Conservation (phyloP, 1,140 invertebrate species). For the Procambarus virginalis region DNA sequence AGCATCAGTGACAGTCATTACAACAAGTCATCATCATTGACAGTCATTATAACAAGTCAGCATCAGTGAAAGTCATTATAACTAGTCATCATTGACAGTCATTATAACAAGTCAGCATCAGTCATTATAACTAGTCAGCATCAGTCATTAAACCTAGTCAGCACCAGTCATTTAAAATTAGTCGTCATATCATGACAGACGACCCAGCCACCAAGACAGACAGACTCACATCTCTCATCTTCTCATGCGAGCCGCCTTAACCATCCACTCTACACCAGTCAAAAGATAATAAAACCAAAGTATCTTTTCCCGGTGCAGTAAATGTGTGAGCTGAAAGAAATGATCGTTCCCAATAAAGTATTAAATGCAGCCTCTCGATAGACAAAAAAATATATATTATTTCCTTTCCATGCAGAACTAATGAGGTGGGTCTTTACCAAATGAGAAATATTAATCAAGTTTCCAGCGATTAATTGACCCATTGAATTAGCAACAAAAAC, state of each 20-base stretch:
- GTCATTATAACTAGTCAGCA: too few species aligned
- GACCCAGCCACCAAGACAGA: too few species aligned
- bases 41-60: too few species aligned
- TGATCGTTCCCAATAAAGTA: neutral
- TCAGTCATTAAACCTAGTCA: too few species aligned
- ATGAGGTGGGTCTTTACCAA: slow-evolving; percentile 45
- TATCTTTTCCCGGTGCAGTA: neutral
- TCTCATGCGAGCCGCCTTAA: too few species aligned
- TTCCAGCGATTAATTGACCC: slow-evolving; percentile 45
- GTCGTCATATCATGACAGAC: too few species aligned
- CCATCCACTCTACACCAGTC: neutral
- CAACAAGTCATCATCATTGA: too few species aligned
- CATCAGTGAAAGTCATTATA: too few species aligned
- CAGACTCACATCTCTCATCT: neutral
- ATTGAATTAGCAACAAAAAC: slow-evolving; percentile 40
- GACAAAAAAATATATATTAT: neutral
- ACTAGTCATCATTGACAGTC: too few species aligned
- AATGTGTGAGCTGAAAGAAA: neutral
- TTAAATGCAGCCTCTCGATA: neutral
- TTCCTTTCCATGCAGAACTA: slow-evolving; percentile 31
- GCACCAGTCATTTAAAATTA: too few species aligned
- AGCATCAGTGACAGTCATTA: too few species aligned
- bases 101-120: too few species aligned
- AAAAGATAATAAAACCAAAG: neutral
- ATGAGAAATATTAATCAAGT: slow-evolving; percentile 50